Conservation (phyloP, 2,888 invertebrate species). For the Apoderus coryli region DNA sequence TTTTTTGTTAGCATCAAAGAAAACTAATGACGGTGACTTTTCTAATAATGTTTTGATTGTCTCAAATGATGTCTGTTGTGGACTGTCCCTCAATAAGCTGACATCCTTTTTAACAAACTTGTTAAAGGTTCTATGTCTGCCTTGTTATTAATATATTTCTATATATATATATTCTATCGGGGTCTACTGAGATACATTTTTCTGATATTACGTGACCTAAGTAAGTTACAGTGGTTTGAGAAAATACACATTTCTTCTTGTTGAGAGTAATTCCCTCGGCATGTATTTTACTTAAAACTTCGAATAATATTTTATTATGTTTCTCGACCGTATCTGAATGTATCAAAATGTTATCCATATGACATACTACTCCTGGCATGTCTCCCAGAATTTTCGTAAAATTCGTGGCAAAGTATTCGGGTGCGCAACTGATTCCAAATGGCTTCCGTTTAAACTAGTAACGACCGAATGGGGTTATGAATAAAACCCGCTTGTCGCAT, state of each 20-base stretch:
- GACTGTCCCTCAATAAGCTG: conserved; percentile 1
- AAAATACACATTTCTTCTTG: conserved; percentile 9
- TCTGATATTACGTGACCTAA: conserved; percentile 4
- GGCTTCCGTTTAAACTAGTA: conserved; percentile 8
- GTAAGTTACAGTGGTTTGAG: conserved; percentile 3
- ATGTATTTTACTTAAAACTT: conserved; percentile 3
- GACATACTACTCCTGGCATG: conserved; percentile 9
- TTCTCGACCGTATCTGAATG: conserved; percentile 9
- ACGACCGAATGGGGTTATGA: conserved; percentile 10
- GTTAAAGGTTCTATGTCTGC: no score
- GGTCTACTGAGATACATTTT: no score
- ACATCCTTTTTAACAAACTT: no score
- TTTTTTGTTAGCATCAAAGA: conserved; percentile 19
- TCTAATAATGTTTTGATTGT: not conserved
- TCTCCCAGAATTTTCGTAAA: conserved; percentile 10
- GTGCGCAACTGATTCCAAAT: conserved; percentile 9
- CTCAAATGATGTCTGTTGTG: conserved; percentile 14
- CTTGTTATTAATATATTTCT: no score
- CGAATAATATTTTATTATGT: conserved; percentile 10
- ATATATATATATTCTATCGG: no score
- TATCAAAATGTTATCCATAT: conserved; percentile 11
- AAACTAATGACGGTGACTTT: conserved; percentile 20
- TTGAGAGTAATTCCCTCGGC: conserved; percentile 10
- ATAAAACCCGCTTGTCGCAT: conserved; percentile 14
- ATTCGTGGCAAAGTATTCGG: conserved; percentile 9